Conservation (phyloP, 2,888 invertebrate species). For the Odontocolon sp. region DNA sequence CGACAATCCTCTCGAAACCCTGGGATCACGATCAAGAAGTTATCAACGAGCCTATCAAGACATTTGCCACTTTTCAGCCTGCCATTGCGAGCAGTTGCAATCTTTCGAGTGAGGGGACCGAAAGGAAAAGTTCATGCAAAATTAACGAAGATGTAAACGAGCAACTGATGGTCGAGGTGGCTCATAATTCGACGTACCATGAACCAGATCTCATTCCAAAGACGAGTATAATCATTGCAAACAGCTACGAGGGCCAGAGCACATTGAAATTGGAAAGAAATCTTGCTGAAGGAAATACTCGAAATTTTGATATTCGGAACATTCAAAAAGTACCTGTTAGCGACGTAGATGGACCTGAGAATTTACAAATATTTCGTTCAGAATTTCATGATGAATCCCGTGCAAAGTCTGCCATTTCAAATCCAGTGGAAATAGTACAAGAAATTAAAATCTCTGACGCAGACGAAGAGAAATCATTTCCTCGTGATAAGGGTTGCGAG, state of each 20-base stretch:
- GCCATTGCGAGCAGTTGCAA: conserved; percentile 28
- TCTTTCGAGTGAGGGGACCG: not conserved
- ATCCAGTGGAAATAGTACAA: not conserved
- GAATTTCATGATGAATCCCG: not conserved
- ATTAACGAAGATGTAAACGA: conserved; percentile 13
- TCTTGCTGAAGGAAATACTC: conserved; percentile 12
- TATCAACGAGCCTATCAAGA: conserved; percentile 63
- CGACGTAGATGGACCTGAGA: conserved; percentile 1
- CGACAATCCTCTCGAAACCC: conserved; percentile 42
- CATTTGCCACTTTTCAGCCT: conserved; percentile 68
- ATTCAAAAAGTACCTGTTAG: not conserved
- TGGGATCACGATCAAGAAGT: conserved; percentile 58
- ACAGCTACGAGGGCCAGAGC: conserved; percentile 65
- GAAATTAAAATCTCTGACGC: conserved; percentile 48
- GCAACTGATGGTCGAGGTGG: conserved; percentile 24
- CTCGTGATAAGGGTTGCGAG: conserved; percentile 42
- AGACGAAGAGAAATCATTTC: conserved; percentile 50
- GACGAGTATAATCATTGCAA: conserved; percentile 30
- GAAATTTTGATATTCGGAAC: conserved; percentile 16
- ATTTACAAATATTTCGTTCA: not conserved
- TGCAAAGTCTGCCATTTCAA: not conserved
- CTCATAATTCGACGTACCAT: conserved; percentile 51
- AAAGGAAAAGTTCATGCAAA: not conserved
- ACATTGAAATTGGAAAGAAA: conserved; percentile 63
- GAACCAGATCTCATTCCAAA: conserved; percentile 50